Evolutionary conservation across 1,140 invertebrate genomes (phyloP), one percentile per base, ranked within the genome.

Genomic region (Coelopa frigida): DNA sequence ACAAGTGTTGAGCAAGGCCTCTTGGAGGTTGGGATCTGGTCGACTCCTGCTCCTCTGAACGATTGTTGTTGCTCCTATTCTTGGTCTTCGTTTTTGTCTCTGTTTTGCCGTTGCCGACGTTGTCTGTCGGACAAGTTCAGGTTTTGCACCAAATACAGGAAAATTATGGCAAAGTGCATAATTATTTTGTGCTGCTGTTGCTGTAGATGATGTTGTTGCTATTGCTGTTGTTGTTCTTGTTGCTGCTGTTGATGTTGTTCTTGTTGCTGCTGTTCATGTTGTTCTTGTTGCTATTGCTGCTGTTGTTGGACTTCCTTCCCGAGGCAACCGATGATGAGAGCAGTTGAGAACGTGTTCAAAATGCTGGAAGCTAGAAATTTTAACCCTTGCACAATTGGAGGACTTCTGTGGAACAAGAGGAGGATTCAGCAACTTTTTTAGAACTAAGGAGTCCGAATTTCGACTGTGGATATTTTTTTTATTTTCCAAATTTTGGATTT

Each of bases 161-260:
- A 65, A 65, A 62, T 66, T 60, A 60, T 62, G 49, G 62, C 59
- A 62, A 62, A 65, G 51, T 66, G 59, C 59, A 58, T 66, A 66
- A 66, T 66, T 66, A 66, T 66, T 65, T 65, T 58, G 24, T 61
- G 57, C n/a, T 50, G 50, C 33, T 50, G 35, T 53, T 55, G 42
- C 46, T 45, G 31, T 38, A 41, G 44, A 29, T 49, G 47, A 32
- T 31, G 26, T 8, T 43, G 18, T n/a, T 39, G 21, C 23, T 24
- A n/a, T 24, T 24, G 6, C 8, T 41, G 48, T n/a, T n/a, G n/a
- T n/a, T n/a, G n/a, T n/a, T n/a, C n/a, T n/a, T n/a, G n/a, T n/a
- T n/a, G n/a, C n/a, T n/a, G n/a, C n/a, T n/a, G n/a, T n/a, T 50
- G 50, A 33, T 50, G 35, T 53, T 55, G 42, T 44, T 45, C 35